Percentiles rank a stretch among this genome's conserved stretches.
phyloP scores from a whole-genome alignment of 1,140 invertebrate genomes.

The Euura lappo region DNA sequence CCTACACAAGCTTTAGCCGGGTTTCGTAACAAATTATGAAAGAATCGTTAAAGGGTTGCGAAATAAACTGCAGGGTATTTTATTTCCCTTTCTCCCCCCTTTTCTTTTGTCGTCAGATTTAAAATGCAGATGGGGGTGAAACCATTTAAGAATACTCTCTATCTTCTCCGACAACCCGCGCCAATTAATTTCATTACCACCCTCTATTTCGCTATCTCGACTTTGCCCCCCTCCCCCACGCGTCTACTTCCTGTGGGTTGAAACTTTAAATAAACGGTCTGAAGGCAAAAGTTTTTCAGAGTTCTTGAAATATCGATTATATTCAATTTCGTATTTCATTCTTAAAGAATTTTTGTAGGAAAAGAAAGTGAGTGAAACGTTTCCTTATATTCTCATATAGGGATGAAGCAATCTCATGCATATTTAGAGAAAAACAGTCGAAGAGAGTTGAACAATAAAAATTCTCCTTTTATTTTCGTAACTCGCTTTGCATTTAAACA shows the following conservation, averaged over 20 bases:
- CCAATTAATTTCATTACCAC: constrained; percentile 53
- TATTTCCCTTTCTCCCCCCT: background rate
- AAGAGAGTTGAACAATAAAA: background rate
- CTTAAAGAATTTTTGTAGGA: too few relatives aligned
- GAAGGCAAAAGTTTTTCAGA: too few relatives aligned
- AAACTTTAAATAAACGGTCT: too few relatives aligned
- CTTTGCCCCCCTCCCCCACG: background rate
- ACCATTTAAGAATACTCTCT: constrained; percentile 36
- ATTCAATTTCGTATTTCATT: background rate
- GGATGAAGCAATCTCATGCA: background rate
- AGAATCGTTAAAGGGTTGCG: background rate
- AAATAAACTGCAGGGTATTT: background rate
- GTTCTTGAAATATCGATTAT: background rate
- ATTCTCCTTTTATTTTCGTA: too few relatives aligned
- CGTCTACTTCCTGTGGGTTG: too few relatives aligned
- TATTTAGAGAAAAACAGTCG: constrained; percentile 20
- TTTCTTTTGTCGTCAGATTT: constrained; percentile 36
- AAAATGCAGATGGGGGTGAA: constrained; percentile 43
- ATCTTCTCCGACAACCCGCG: constrained; percentile 29
- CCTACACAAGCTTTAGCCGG: too few relatives aligned
- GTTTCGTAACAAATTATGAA: background rate
- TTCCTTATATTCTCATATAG: background rate
- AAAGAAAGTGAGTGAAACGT: too few relatives aligned
- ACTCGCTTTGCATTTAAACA: constrained; percentile 32
- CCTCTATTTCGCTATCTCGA: background rate